A percentile compares a stretch with the other conserved stretches of the same genome.
phyloP scores from a whole-genome alignment of 2,113 vertebrate species.

The Oostethus manadensis region DNA sequence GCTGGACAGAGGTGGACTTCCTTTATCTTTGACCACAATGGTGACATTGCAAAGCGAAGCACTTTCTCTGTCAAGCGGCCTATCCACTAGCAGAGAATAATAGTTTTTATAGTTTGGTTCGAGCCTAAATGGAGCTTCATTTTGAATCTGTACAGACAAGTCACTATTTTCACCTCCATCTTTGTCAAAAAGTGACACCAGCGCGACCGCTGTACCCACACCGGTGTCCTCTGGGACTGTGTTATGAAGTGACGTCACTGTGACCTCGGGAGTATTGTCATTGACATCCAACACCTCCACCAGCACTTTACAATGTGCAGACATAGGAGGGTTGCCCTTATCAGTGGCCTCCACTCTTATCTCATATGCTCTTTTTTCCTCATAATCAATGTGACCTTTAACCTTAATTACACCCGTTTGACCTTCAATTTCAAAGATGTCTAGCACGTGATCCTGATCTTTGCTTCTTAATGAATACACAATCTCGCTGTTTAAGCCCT shows the following conservation, averaged over 20 bases:
- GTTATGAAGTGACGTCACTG: slow-evolving; percentile 71
- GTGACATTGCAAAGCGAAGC: slow-evolving; percentile 73
- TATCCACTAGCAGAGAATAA: slow-evolving; percentile 77
- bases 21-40: slow-evolving; percentile 76
- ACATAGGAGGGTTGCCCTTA: slow-evolving; percentile 64
- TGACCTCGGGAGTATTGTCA: slow-evolving; percentile 78
- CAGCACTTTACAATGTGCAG: slow-evolving; percentile 73
- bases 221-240: slow-evolving; percentile 74
- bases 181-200: slow-evolving; percentile 77
- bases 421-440: slow-evolving; percentile 65
- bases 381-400: slow-evolving; percentile 72
- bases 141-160: slow-evolving; percentile 64
- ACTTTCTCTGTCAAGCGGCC: slow-evolving; percentile 75
- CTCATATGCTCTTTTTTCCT: slow-evolving; percentile 72
- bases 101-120: slow-evolving; percentile 80
- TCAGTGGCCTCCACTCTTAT: slow-evolving; percentile 75
- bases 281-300: slow-evolving; percentile 77
- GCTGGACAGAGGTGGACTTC: slow-evolving; percentile 57
- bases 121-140: slow-evolving; percentile 75
- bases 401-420: slow-evolving; percentile 49
- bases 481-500: slow-evolving; percentile 69
- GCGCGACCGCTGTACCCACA: slow-evolving; percentile 75
- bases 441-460: slow-evolving; percentile 54
- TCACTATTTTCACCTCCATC: slow-evolving; percentile 79
- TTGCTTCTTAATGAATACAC: slow-evolving; percentile 60